Evolutionary conservation across 2,797 vertebrate genomes (phyloP).

Genomic region (Cirrhinus molitorella): DNA sequence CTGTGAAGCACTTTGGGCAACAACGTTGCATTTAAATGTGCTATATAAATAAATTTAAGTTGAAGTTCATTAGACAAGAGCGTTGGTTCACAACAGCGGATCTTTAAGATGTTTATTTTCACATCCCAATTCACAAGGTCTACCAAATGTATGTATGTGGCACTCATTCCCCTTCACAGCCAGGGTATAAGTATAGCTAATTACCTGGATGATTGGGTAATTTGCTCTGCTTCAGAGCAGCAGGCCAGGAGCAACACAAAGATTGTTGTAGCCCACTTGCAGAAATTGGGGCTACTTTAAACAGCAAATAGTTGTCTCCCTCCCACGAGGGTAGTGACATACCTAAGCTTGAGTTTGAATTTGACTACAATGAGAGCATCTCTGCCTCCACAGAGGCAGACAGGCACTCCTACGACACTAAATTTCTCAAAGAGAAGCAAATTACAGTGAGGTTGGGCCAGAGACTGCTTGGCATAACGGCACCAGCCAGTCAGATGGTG

Average conservation of each 20-base stretch:
- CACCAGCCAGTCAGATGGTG: neutral
- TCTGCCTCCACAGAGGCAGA: neutral
- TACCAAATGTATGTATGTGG: slow-evolving; percentile 2
- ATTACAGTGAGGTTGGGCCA: neutral
- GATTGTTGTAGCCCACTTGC: no score
- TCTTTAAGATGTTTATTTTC: neutral
- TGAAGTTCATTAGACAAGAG: neutral
- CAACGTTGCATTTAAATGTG: no score
- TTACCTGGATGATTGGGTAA: neutral
- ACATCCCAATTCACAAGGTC: neutral
- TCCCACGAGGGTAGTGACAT: no score
- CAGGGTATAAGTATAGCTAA: neutral
- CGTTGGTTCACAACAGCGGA: neutral
- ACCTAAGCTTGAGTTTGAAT: neutral
- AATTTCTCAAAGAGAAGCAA: neutral
- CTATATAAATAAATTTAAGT: no score
- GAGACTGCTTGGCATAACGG: neutral
- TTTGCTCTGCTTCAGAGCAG: neutral
- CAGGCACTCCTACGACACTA: no score
- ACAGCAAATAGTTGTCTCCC: no score
- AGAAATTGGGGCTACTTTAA: no score
- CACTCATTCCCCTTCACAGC: neutral
- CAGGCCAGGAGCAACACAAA: neutral
- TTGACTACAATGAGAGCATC: neutral
- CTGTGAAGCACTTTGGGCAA: no score